These are phyloP conservation scores for Tetragonula clypearis DNA, from an alignment of 1,140 invertebrate genomes.

Conservation along the genomic window DNA sequence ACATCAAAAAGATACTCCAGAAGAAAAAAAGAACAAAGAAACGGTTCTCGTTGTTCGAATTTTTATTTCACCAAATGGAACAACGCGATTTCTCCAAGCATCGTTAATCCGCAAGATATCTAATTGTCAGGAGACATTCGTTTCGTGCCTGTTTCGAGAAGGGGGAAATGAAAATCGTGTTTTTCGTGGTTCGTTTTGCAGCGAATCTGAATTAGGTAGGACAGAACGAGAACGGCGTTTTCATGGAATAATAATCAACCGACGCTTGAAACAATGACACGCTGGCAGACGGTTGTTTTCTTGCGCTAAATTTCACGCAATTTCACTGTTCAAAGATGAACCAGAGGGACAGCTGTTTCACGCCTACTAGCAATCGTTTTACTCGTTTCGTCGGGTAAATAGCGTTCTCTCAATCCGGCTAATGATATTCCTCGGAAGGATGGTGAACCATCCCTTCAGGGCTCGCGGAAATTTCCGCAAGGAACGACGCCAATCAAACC, in stretches of 20 bases:
- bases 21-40: background rate
- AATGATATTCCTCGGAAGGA: background rate
- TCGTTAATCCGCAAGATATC: background rate
- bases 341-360: background rate
- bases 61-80: background rate
- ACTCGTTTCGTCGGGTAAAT: slow-evolving; percentile 4
- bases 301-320: background rate
- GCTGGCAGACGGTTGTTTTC: background rate
- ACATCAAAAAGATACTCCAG: background rate
- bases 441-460: background rate
- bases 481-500: slow-evolving; percentile 7
- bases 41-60: background rate
- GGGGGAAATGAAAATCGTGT: background rate
- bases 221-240: background rate
- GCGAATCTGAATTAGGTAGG: background rate
- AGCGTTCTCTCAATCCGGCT: slow-evolving; percentile 16
- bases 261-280: background rate
- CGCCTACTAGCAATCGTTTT: background rate
- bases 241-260: background rate
- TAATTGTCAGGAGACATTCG: background rate
- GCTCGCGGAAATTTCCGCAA: background rate
- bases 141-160: background rate
- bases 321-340: background rate
- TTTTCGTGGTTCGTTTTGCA: background rate
- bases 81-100: background rate